Conservation (phyloP, 2,888 invertebrate genomes). For the Tiliacea aurago region DNA sequence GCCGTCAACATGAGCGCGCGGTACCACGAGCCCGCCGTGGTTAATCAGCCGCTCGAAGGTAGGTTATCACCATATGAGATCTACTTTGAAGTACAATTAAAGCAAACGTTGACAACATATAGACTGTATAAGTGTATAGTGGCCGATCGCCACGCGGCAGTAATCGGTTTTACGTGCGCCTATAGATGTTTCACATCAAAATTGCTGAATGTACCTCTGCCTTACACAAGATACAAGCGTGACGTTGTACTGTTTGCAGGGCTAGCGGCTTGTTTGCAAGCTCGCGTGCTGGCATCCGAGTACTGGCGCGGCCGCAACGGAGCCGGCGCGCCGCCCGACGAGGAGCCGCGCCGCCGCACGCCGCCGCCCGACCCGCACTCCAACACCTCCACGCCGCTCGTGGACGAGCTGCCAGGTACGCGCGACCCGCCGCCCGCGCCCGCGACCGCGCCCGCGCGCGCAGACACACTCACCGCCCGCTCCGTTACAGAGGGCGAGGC, state of each 20-base stretch:
- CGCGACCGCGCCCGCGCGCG: conserved; percentile 36
- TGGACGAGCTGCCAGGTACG: conserved; percentile 90
- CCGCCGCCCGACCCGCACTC: conserved; percentile 90
- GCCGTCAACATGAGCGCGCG: conserved; percentile 96
- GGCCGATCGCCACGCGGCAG: too few species aligned
- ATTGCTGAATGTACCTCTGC: neutral
- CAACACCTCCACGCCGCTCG: conserved; percentile 92
- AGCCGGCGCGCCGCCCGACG: conserved; percentile 70
- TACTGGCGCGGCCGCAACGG: conserved; percentile 90
- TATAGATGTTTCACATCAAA: too few species aligned
- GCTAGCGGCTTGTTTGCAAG: conserved; percentile 95
- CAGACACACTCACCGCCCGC: conserved; percentile 51
- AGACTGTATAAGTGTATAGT: too few species aligned
- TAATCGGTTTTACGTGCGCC: too few species aligned
- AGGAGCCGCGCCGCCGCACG: conserved; percentile 63
- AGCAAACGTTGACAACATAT: neutral
- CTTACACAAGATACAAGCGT: neutral
- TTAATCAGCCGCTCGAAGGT: conserved; percentile 82
- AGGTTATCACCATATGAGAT: neutral
- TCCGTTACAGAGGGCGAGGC: conserved; percentile 89
- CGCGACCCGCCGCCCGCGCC: conserved; percentile 36
- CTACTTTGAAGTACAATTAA: neutral
- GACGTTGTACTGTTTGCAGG: conserved; percentile 86
- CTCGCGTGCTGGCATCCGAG: conserved; percentile 93
- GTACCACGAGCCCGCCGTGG: conserved; percentile 80